Conservation (phyloP, 2,888 invertebrate species). For the Clivina fossor region DNA sequence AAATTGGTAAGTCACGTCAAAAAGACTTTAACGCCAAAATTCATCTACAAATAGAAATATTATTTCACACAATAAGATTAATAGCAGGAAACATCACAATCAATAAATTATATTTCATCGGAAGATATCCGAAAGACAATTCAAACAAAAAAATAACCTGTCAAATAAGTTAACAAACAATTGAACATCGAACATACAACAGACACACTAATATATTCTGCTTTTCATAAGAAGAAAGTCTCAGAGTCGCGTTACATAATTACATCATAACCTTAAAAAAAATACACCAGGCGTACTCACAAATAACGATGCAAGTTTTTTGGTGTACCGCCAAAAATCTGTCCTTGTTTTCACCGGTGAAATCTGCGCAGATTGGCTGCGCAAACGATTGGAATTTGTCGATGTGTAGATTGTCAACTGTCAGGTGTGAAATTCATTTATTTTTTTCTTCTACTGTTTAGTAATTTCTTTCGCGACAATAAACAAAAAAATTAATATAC, state of each 20-base stretch:
- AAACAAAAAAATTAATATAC: conserved; percentile 16
- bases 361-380: conserved; percentile 12
- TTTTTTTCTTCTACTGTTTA: background rate
- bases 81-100: too few species aligned
- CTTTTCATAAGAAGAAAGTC: conserved; percentile 23
- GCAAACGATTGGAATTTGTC: conserved; percentile 5
- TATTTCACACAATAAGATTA: too few species aligned
- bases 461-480: background rate
- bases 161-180: too few species aligned
- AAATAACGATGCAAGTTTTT: too few species aligned
- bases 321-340: conserved; percentile 21
- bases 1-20: too few species aligned
- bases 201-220: conserved; percentile 14
- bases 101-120: too few species aligned
- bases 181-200: too few species aligned
- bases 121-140: conserved; percentile 1
- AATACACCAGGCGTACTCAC: too few species aligned
- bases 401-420: conserved; percentile 10
- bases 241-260: conserved; percentile 16
- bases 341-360: conserved; percentile 27
- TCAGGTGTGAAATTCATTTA: background rate
- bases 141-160: background rate
- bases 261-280: too few species aligned
- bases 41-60: too few species aligned
- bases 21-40: too few species aligned